These are phyloP conservation scores for Nycticebus coucang DNA, from an alignment of 2,113 vertebrate species.

Conservation along the genomic window DNA sequence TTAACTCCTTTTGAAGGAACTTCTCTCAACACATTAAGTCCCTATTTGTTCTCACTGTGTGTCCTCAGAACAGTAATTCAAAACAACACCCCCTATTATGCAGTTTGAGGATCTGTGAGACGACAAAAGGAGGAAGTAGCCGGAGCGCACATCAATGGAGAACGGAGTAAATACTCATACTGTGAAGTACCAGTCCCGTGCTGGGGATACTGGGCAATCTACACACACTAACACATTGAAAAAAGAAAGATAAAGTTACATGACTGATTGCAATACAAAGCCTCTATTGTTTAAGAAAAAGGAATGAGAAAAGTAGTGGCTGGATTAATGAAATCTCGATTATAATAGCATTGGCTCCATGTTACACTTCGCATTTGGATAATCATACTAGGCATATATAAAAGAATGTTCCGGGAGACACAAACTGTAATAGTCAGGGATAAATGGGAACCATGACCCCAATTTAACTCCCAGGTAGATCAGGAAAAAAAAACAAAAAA, in stretches of 20 bases:
- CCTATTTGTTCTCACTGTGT: not conserved
- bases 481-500: not conserved
- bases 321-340: not conserved
- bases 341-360: not conserved
- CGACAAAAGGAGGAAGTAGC: not conserved
- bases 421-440: not conserved
- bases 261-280: not conserved
- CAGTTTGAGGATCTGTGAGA: not conserved
- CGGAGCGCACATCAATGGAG: rapidly evolving
- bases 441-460: not conserved
- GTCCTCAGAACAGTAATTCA: not conserved
- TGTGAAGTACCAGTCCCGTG: rapidly evolving
- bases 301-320: not conserved
- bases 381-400: no score
- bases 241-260: not conserved
- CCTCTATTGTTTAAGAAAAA: slow-evolving; percentile 14
- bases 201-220: not conserved
- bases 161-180: not conserved
- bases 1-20: not conserved
- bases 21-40: not conserved
- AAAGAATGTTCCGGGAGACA: not conserved
- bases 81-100: not conserved
- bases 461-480: not conserved
- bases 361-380: not conserved
- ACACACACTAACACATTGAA: not conserved